phyloP scores from a whole-genome alignment of 2,888 invertebrate genomes.

The Drosophila parthenogenetica region DNA sequence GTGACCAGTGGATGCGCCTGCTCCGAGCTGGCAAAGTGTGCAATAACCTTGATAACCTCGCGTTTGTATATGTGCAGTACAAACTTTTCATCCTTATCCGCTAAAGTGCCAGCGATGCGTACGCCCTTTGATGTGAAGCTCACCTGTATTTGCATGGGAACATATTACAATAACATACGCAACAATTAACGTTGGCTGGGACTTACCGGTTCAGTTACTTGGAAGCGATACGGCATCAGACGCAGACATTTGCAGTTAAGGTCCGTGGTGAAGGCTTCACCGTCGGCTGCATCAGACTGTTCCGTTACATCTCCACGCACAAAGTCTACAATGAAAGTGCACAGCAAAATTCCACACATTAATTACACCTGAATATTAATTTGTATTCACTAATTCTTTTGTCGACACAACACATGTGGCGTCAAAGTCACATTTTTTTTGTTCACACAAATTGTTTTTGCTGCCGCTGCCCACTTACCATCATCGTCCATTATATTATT shows the following conservation, averaged over 20 bases:
- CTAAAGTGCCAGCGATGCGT: constrained; percentile 87
- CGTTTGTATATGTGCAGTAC: constrained; percentile 88
- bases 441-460: neutral
- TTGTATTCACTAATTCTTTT: neutral
- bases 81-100: constrained; percentile 84
- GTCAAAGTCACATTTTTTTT: constrained; percentile 11
- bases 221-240: constrained; percentile 93
- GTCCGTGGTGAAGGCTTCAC: constrained; percentile 86
- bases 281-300: constrained; percentile 84
- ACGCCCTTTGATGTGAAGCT: constrained; percentile 87
- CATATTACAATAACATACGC: neutral
- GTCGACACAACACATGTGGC: constrained; percentile 14
- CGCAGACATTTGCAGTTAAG: constrained; percentile 91
- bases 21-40: constrained; percentile 89
- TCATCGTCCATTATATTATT: constrained; percentile 18
- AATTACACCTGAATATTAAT: neutral
- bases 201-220: constrained; percentile 90
- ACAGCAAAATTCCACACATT: neutral
- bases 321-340: constrained; percentile 85
- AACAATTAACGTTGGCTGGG: too few species aligned
- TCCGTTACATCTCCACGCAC: constrained; percentile 86
- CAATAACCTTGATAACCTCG: constrained; percentile 91
- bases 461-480: constrained; percentile 5
- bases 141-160: constrained; percentile 84
- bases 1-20: constrained; percentile 90